Evolutionary conservation across 2,113 vertebrate genomes (phyloP).

Genomic region (Pelvicachromis taeniatus): DNA sequence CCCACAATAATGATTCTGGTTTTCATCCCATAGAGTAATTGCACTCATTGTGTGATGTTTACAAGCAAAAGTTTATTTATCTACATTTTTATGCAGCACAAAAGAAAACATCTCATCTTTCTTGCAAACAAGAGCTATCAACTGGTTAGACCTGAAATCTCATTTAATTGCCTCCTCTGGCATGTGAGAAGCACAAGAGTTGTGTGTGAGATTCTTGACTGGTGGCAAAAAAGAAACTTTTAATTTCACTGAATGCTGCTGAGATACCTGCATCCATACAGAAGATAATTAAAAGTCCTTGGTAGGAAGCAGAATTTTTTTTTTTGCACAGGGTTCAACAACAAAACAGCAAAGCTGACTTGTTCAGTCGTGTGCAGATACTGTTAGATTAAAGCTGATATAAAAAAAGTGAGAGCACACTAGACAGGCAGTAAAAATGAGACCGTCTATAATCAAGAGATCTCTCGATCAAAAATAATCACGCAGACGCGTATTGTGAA

Average conservation of each 20-base stretch:
- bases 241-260: not conserved
- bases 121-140: not conserved
- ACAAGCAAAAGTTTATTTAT: not conserved
- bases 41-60: not conserved
- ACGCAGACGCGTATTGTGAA: constrained; percentile 14
- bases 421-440: constrained; percentile 36
- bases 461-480: constrained; percentile 52
- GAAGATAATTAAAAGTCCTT: constrained; percentile 6
- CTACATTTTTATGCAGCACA: not conserved
- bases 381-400: constrained; percentile 29
- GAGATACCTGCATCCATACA: not conserved
- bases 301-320: not conserved
- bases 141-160: not conserved
- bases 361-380: constrained; percentile 33
- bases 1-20: not conserved
- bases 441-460: constrained; percentile 59
- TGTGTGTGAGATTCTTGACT: not conserved
- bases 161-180: constrained; percentile 17
- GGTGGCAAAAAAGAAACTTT: not conserved
- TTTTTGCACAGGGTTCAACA: not conserved
- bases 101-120: not conserved
- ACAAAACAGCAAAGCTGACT: constrained; percentile 6
- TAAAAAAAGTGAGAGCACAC: not conserved
- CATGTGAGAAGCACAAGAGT: not conserved
- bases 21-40: not conserved